These are phyloP conservation scores for Manis crassicaudata DNA, from an alignment of 2,797 vertebrate species.

Conservation along the genomic window DNA sequence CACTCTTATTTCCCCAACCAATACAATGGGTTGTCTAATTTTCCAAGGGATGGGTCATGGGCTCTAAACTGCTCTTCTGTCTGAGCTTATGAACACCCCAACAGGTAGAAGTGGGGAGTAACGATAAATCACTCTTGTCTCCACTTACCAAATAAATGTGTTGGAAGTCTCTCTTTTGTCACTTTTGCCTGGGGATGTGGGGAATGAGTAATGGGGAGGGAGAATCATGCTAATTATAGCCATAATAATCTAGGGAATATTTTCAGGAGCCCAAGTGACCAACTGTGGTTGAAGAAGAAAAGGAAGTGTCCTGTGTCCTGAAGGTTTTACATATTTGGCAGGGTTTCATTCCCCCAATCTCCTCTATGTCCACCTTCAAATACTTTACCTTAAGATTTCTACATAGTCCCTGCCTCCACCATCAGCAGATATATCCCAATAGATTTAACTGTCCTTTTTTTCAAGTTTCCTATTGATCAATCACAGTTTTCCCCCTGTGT, in stretches of 20 bases:
- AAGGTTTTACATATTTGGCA: background rate
- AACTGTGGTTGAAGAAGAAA: conserved; percentile 32
- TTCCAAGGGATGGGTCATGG: conserved; percentile 64
- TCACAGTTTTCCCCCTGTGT: background rate
- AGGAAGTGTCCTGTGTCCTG: background rate
- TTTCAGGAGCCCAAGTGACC: background rate
- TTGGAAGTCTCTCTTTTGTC: conserved; percentile 75
- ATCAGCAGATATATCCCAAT: background rate
- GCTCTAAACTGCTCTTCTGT: conserved; percentile 68
- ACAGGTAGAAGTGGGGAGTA: conserved; percentile 64
- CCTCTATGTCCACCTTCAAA: background rate
- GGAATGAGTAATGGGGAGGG: background rate
- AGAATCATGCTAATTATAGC: background rate
- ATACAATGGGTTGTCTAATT: conserved; percentile 54
- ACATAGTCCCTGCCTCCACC: background rate
- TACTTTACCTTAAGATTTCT: conserved; percentile 1
- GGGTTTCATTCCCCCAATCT: background rate
- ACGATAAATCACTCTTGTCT: conserved; percentile 60
- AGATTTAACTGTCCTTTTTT: conserved; percentile 6
- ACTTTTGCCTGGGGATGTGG: conserved; percentile 43
- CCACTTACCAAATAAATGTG: conserved; percentile 79
- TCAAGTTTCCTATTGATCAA: conserved; percentile 36
- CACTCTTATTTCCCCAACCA: background rate
- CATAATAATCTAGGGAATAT: background rate
- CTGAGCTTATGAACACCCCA: conserved; percentile 70